Base-by-base conservation (phyloP, 2,113 vertebrate genomes). In the Pseudolaguvia tuberculata region DNA sequence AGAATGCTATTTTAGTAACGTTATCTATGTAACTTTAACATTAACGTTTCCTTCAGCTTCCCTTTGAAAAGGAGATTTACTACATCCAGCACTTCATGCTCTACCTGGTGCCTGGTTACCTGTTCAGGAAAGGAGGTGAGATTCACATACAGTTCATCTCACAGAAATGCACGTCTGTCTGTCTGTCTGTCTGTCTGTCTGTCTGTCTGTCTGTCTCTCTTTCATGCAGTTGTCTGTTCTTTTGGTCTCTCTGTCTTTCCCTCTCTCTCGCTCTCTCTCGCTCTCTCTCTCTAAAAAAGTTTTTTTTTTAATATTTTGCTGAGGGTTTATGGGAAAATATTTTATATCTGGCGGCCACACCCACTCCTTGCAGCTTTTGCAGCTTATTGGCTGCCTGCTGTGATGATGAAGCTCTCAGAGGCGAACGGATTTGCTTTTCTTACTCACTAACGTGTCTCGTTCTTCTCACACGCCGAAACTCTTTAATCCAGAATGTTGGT, bases 1-100 rank as follows among this genome's bases (percentile, higher is more conserved):
- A n/a, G n/a, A n/a, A n/a, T n/a, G n/a, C n/a, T n/a, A n/a, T n/a
- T n/a, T n/a, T n/a, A n/a, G n/a, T n/a, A n/a, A n/a, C n/a, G n/a
- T n/a, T n/a, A n/a, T n/a, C n/a, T n/a, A n/a, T n/a, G n/a, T 12
- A n/a, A 55, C 0, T 55, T 55, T 55, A 42, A 42, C 8, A 35
- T 42, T 18, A 25, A 48, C 23, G 1, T 57, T 17, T 51, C 55
- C 0, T 72, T 52, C 91, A 99, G 97, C 93, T 99, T 17, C 97
- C 97, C 1, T 97, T 98, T 84, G 97, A 98, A 86, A 90, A 92
- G 81, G 96, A 99, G 87, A 87, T 98, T 76, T 99, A 99, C 90
- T 99, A 98, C 83, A 95, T 99, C 81, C 97, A 99, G 80, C 97
- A 99, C 80, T 92, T 93, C 86, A 96, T 98, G 93, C 91, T 99